Evolutionary conservation across 2,888 invertebrate genomes (phyloP), one percentile per base, ranked within the genome.

Genomic region (Cephalotes varians): DNA sequence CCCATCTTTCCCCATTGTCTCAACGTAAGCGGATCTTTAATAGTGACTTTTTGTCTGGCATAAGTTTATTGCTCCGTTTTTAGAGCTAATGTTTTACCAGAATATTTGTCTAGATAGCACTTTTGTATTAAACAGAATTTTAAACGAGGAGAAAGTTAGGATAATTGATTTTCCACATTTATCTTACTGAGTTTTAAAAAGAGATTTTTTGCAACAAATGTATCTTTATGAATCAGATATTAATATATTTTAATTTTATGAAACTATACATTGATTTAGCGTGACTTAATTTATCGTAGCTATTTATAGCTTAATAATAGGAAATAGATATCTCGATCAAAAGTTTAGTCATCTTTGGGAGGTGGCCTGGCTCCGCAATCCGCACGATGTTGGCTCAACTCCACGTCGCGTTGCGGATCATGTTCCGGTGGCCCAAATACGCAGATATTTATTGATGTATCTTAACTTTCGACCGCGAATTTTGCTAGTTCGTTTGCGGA

Each of bases 361-460:
- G 85, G 31, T 80, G 84, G 62, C 76, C 77, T 60, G 69, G 88
- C 86, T 86, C 86, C 89, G 85, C 90, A 91, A 86, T 84, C 86
- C 87, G 87, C 88, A 89, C 90, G 87, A 87, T 85, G 91, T 93
- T 93, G 93, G 93, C 93, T 91, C 90, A 91, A 90, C 89, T 93
- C 93, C 93, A 93, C 92, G 92, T 89, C 92, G 92, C 92, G 92
- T 92, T 93, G 93, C 92, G 91, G 92, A 92, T 86, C 88, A 88
- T 91, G 89, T 92, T 91, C 90, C 86, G 86, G 84, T 93, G 92
- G 86, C 91, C 92, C 89, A 90, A 90, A 93, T 93, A 90, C 90
- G 64, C 86, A 79, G 85, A 88, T 92, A 90, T 91, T 92, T 91
- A 91, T 91, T 90, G 90, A 84, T 85, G 77, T 83, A 82, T 85